phyloP scores from a whole-genome alignment of 2,888 invertebrate genomes.

The Fabriciana adippe region DNA sequence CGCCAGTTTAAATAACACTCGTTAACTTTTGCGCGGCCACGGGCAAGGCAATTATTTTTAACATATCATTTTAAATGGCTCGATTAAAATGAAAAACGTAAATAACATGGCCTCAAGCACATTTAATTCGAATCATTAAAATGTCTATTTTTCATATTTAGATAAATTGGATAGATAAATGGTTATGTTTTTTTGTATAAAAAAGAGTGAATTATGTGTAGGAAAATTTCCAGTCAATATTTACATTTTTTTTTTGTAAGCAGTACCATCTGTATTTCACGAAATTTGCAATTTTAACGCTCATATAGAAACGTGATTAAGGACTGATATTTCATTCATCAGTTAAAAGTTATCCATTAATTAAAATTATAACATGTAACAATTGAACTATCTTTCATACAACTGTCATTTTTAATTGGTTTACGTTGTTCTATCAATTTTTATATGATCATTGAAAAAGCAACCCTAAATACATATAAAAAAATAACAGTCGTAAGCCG shows the following conservation, averaged over 20 bases:
- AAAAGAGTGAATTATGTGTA: not conserved
- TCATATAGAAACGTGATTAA: too few relatives aligned
- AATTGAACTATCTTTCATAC: too few relatives aligned
- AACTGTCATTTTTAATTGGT: too few relatives aligned
- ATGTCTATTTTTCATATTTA: conserved; percentile 12
- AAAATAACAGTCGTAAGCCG: too few relatives aligned
- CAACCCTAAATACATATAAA: too few relatives aligned
- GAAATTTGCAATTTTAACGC: too few relatives aligned
- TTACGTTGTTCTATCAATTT: too few relatives aligned
- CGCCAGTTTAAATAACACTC: conserved; percentile 73
- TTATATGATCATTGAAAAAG: not conserved
- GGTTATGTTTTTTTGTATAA: not conserved
- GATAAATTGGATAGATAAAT: conserved; percentile 1
- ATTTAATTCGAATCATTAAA: conserved; percentile 28
- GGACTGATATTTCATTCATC: too few relatives aligned
- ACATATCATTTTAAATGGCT: conserved; percentile 71
- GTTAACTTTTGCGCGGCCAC: conserved; percentile 73
- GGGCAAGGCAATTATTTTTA: conserved; percentile 67
- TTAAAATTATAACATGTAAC: too few relatives aligned
- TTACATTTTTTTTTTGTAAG: too few relatives aligned
- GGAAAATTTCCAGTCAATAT: not conserved
- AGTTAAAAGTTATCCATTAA: too few relatives aligned
- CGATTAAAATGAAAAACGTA: conserved; percentile 59
- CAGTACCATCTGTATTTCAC: too few relatives aligned
- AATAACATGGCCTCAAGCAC: conserved; percentile 20